Evolutionary conservation across 2,797 vertebrate species (phyloP).

Genomic region (Brachymystax lenok): DNA sequence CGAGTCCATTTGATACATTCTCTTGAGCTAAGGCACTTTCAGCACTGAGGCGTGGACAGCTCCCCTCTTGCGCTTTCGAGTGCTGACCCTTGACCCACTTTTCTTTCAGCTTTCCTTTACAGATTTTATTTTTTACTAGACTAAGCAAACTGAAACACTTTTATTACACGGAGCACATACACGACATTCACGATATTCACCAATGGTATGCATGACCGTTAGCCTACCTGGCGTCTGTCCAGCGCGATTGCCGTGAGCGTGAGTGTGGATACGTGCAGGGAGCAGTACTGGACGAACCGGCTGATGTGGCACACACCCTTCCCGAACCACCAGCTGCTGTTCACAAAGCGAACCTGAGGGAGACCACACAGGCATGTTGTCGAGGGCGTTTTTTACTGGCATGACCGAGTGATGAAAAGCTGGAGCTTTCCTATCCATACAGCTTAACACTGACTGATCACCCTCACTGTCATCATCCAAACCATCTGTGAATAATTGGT

Average conservation of each 20-base stretch:
- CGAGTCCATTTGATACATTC: no score
- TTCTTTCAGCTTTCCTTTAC: no score
- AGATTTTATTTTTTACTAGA: no score
- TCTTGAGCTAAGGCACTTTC: no score
- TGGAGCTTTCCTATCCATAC: background rate
- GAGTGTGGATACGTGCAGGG: constrained; percentile 90
- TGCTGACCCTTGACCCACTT: no score
- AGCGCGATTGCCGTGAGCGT: constrained; percentile 91
- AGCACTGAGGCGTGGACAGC: no score
- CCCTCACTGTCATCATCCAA: no score
- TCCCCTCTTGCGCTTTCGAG: no score
- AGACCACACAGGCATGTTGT: background rate
- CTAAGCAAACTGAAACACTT: no score
- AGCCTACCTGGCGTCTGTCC: constrained; percentile 88
- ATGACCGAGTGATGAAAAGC: background rate
- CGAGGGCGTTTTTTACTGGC: background rate
- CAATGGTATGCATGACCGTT: background rate
- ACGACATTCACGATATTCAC: no score
- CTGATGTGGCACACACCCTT: constrained; percentile 93
- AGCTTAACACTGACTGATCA: background rate
- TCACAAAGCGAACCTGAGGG: constrained; percentile 87
- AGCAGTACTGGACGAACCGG: constrained; percentile 94
- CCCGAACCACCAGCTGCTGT: constrained; percentile 93
- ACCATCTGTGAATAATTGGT: no score
- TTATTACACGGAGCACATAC: no score